Conservation (phyloP, 2,797 vertebrate species). For the Zalophus californianus region DNA sequence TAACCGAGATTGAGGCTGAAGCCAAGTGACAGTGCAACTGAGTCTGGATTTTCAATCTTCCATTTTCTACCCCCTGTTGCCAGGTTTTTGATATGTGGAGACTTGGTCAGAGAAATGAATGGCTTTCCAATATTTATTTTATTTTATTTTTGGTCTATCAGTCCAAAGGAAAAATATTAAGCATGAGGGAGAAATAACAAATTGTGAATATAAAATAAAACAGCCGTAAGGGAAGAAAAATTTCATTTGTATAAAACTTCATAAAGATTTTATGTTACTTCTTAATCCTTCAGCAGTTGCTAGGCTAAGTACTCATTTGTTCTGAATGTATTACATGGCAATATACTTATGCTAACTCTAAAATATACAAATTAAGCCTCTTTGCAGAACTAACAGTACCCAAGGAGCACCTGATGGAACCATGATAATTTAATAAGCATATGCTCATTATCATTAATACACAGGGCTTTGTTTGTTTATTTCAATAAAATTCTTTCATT, state of each 20-base stretch:
- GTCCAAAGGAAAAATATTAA: not conserved
- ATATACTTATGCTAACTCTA: constrained; percentile 79
- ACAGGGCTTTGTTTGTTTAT: constrained; percentile 62
- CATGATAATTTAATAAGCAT: constrained; percentile 83
- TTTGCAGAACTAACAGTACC: constrained; percentile 75
- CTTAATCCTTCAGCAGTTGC: constrained; percentile 82
- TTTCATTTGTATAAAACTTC: constrained; percentile 67
- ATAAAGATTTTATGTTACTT: constrained; percentile 76
- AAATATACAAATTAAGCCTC: constrained; percentile 77
- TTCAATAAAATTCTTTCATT: constrained; percentile 70
- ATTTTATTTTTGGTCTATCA: not conserved
- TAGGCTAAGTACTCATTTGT: constrained; percentile 82
- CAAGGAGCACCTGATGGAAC: constrained; percentile 82
- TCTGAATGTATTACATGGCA: constrained; percentile 81
- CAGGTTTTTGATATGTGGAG: constrained; percentile 67
- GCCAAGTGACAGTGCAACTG: constrained; percentile 74
- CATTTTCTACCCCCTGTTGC: not conserved
- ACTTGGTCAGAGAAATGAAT: not conserved
- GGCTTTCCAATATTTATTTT: constrained; percentile 5
- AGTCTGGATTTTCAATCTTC: constrained; percentile 75
- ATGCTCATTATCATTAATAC: constrained; percentile 78
- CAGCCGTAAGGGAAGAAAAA: constrained; percentile 75
- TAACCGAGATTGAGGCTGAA: constrained; percentile 80
- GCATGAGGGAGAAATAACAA: not conserved
- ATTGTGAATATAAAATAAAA: constrained; percentile 75